These are phyloP conservation scores for Lathronympha strigana DNA, from an alignment of 2,888 invertebrate genomes.

Conservation along the genomic window DNA sequence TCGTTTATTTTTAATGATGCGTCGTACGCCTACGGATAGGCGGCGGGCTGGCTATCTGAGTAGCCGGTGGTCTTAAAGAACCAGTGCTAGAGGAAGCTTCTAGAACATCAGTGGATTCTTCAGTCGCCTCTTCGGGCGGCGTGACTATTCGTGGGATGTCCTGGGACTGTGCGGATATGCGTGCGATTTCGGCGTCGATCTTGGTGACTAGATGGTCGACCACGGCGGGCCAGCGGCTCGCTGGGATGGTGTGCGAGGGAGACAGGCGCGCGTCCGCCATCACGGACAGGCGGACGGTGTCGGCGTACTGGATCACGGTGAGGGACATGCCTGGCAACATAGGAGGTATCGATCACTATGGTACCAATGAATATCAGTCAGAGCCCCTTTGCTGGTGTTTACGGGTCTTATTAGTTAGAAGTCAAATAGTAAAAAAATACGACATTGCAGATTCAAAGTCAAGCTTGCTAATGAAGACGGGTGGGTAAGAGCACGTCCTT, in stretches of 20 bases:
- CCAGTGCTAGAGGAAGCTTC: conserved; percentile 46
- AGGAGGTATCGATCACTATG: too few relatives aligned
- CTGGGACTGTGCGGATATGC: conserved; percentile 64
- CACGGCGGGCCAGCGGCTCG: conserved; percentile 71
- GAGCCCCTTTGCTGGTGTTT: too few relatives aligned
- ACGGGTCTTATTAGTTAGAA: too few relatives aligned
- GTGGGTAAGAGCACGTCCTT: too few relatives aligned
- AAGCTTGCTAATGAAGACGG: too few relatives aligned
- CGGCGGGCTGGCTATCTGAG: conserved; percentile 64
- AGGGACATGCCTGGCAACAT: conserved; percentile 87
- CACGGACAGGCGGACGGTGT: conserved; percentile 86
- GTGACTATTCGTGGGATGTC: conserved; percentile 55
- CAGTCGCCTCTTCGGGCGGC: conserved; percentile 45
- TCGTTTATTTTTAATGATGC: conserved; percentile 48
- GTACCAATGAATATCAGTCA: too few relatives aligned
- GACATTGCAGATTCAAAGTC: too few relatives aligned
- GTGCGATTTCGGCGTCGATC: conserved; percentile 72
- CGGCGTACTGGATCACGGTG: conserved; percentile 88
- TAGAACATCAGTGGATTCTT: conserved; percentile 37
- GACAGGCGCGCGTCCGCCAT: conserved; percentile 89
- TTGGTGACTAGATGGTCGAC: conserved; percentile 70
- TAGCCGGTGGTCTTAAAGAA: conserved; percentile 61
- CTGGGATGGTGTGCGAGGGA: conserved; percentile 85
- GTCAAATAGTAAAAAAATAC: too few relatives aligned
- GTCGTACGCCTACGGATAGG: conserved; percentile 59